Conservation (phyloP, 1,140 invertebrate genomes). For the Drosophila kanapiae region DNA sequence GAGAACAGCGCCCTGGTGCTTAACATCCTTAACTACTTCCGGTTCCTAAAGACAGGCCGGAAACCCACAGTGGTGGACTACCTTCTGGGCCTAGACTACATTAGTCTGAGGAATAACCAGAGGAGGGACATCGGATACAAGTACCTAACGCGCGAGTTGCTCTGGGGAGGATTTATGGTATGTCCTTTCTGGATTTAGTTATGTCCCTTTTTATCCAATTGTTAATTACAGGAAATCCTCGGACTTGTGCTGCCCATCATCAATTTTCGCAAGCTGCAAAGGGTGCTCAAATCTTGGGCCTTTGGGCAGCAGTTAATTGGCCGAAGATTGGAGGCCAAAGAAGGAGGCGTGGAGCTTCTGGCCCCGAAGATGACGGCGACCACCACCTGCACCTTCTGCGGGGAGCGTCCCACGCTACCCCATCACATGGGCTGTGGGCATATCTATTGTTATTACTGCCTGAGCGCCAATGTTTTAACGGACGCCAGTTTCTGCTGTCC, state of each 20-base stretch:
- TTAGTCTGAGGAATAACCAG: constrained; percentile 85
- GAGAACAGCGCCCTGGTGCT: constrained; percentile 87
- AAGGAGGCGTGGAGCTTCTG: constrained; percentile 14
- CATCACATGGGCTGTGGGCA: constrained; percentile 88
- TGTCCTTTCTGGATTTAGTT: constrained; percentile 45
- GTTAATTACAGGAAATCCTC: constrained; percentile 87
- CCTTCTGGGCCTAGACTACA: constrained; percentile 86
- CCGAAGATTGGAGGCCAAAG: constrained; percentile 28
- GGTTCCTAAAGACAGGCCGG: constrained; percentile 88
- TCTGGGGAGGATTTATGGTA: constrained; percentile 90
- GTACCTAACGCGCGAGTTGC: constrained; percentile 88
- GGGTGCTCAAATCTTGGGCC: constrained; percentile 79
- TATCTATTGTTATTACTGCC: constrained; percentile 89
- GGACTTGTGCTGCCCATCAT: constrained; percentile 87
- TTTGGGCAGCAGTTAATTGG: constrained; percentile 32
- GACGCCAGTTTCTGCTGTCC: constrained; percentile 77
- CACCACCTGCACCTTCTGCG: constrained; percentile 87
- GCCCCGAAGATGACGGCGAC: constrained; percentile 56
- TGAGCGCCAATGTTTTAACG: constrained; percentile 84
- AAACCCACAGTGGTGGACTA: constrained; percentile 88
- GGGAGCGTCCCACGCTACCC: constrained; percentile 87
- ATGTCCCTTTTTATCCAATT: neutral
- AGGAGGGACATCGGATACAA: constrained; percentile 87
- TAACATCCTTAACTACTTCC: constrained; percentile 88
- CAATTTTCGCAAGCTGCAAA: constrained; percentile 87